These are phyloP conservation scores for Mythimna albipuncta DNA, from an alignment of 2,888 invertebrate species.

Conservation along the genomic window DNA sequence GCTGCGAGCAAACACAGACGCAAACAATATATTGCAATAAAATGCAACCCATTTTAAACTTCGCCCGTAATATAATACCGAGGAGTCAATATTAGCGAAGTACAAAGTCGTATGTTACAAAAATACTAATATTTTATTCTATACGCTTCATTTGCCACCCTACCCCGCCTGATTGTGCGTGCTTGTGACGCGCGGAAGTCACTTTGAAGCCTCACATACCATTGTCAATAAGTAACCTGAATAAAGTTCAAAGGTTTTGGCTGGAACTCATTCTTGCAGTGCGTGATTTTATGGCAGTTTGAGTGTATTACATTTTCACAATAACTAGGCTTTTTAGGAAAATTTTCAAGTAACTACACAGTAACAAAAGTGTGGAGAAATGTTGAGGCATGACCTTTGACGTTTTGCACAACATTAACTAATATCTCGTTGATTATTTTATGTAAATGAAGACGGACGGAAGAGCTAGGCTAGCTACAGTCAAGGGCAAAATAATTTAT, in stretches of 20 bases:
- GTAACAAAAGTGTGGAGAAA: not conserved
- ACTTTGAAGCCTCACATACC: constrained; percentile 76
- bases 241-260: constrained; percentile 70
- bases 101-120: constrained; percentile 63
- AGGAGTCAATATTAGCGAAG: constrained; percentile 63
- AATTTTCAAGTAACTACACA: not conserved
- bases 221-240: constrained; percentile 72
- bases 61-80: constrained; percentile 57
- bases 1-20: constrained; percentile 39
- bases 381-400: not conserved
- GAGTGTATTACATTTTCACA: constrained; percentile 45
- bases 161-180: constrained; percentile 74
- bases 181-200: constrained; percentile 69
- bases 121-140: constrained; percentile 72
- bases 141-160: constrained; percentile 76
- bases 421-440: not conserved
- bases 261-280: constrained; percentile 35
- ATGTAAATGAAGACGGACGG: not conserved
- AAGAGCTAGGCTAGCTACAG: not conserved
- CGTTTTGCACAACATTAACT: not conserved
- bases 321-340: constrained; percentile 25
- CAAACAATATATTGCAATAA: constrained; percentile 61
- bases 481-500: no score
- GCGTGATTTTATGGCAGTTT: constrained; percentile 54
- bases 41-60: constrained; percentile 62